Conservation (phyloP, 2,888 invertebrate species). For the Dicycla oo region DNA sequence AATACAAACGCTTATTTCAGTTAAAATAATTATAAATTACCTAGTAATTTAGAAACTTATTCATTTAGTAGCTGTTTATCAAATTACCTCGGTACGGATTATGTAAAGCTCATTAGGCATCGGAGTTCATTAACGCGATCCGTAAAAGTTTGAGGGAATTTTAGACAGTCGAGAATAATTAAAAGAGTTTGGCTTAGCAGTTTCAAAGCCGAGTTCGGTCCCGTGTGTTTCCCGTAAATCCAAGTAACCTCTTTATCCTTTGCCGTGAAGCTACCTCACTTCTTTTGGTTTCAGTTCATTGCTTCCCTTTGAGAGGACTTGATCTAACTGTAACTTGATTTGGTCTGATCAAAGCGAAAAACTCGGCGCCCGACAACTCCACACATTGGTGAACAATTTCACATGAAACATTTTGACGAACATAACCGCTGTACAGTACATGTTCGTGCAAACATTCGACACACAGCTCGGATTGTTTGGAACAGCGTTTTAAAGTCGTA, state of each 20-base stretch:
- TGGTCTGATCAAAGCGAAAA: slow-evolving; percentile 59
- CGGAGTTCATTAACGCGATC: slow-evolving; percentile 74
- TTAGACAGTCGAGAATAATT: slow-evolving; percentile 77
- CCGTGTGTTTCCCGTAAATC: slow-evolving; percentile 67
- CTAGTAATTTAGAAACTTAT: slow-evolving; percentile 24
- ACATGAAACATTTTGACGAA: slow-evolving; percentile 24
- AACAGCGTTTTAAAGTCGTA: slow-evolving; percentile 41
- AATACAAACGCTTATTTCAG: slow-evolving; percentile 2
- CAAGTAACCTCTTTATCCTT: slow-evolving; percentile 69
- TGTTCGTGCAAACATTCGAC: slow-evolving; percentile 23
- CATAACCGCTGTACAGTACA: slow-evolving; percentile 1
- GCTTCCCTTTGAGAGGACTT: slow-evolving; percentile 65
- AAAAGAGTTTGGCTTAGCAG: slow-evolving; percentile 77
- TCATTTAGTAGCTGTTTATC: slow-evolving; percentile 54
- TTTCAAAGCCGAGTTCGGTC: slow-evolving; percentile 73
- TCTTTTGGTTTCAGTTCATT: slow-evolving; percentile 67
- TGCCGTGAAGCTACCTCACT: slow-evolving; percentile 56
- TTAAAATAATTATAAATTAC: slow-evolving; percentile 23
- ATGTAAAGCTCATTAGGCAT: slow-evolving; percentile 75
- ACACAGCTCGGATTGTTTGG: slow-evolving; percentile 6
- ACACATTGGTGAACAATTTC: slow-evolving; percentile 37
- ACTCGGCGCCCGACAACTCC: slow-evolving; percentile 31
- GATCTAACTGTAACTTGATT: slow-evolving; percentile 67
- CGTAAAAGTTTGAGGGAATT: slow-evolving; percentile 72
- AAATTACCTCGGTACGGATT: slow-evolving; percentile 65